Evolutionary conservation across 2,888 invertebrate genomes (phyloP).

Genomic region (Uloborus plumipes): DNA sequence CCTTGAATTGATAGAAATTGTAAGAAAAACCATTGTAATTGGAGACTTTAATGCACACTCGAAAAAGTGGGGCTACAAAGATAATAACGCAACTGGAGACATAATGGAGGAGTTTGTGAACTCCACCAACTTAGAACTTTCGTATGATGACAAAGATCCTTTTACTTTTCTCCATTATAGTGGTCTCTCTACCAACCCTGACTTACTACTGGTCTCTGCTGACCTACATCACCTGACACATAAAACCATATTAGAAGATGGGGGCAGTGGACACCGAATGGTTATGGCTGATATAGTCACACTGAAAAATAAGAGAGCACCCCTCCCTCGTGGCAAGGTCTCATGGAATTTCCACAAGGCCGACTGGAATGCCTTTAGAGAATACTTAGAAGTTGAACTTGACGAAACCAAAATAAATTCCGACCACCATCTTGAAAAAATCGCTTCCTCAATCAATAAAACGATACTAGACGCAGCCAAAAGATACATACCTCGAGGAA

Average conservation of each 20-base stretch:
- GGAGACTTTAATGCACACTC: conserved; percentile 16
- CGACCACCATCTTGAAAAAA: conserved; percentile 13
- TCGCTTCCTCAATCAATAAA: conserved; percentile 20
- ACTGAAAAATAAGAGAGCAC: too few species aligned
- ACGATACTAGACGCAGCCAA: conserved; percentile 15
- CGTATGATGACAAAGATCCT: background rate
- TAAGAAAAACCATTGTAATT: conserved; percentile 9
- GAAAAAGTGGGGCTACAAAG: conserved; percentile 18
- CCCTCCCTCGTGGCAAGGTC: background rate
- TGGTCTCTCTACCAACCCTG: conserved; percentile 15
- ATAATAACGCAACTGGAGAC: background rate
- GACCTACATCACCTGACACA: conserved; percentile 7
- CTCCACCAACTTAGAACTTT: conserved; percentile 20
- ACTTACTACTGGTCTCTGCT: conserved; percentile 21
- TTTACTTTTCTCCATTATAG: conserved; percentile 20
- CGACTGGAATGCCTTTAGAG: conserved; percentile 21
- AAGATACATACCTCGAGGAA: conserved; percentile 14
- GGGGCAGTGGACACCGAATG: conserved; percentile 19
- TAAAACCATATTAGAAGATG: conserved; percentile 10
- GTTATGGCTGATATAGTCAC: conserved; percentile 2
- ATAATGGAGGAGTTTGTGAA: conserved; percentile 18
- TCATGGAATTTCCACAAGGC: conserved; percentile 32
- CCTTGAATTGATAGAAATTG: conserved; percentile 22
- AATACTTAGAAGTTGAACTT: conserved; percentile 3
- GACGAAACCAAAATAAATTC: conserved; percentile 12